These are phyloP conservation scores for Alaudala cheleensis DNA, from an alignment of 2,113 vertebrate species.

Conservation along the genomic window DNA sequence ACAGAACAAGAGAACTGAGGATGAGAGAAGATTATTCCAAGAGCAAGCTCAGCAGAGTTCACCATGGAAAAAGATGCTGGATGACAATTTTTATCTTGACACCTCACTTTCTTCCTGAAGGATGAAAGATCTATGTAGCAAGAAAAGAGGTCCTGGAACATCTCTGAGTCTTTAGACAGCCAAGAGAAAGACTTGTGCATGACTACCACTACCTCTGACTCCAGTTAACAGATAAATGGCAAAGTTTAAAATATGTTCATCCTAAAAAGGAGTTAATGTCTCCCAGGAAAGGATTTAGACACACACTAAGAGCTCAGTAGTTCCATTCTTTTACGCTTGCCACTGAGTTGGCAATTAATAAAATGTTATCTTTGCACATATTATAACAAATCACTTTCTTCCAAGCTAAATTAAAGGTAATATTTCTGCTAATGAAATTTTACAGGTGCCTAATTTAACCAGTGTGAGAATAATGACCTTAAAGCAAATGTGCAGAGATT, in stretches of 20 bases:
- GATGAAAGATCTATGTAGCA: not conserved
- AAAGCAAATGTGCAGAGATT: not conserved
- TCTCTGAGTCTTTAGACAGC: not conserved
- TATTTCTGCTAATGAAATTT: slow-evolving; percentile 14
- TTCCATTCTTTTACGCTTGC: not conserved
- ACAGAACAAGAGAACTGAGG: not conserved
- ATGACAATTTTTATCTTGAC: not conserved
- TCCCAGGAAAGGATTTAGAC: not conserved
- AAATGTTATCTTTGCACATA: not conserved
- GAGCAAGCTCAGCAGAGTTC: not conserved
- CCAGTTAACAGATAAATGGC: not conserved
- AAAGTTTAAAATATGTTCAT: not conserved
- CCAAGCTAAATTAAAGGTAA: slow-evolving; percentile 14
- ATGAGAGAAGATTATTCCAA: not conserved
- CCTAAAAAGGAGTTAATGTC: not conserved
- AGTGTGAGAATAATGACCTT: not conserved
- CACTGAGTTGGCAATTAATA: not conserved
- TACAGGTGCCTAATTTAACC: slow-evolving; percentile 1
- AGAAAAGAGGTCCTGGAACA: not conserved
- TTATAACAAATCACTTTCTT: slow-evolving; percentile 18
- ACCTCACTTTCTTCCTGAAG: not conserved
- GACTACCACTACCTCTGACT: not conserved
- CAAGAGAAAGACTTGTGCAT: not conserved
- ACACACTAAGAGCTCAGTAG: not conserved
- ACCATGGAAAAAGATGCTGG: not conserved